Conservation (phyloP, 2,113 vertebrate genomes). For the Oncorhynchus tshawytscha region DNA sequence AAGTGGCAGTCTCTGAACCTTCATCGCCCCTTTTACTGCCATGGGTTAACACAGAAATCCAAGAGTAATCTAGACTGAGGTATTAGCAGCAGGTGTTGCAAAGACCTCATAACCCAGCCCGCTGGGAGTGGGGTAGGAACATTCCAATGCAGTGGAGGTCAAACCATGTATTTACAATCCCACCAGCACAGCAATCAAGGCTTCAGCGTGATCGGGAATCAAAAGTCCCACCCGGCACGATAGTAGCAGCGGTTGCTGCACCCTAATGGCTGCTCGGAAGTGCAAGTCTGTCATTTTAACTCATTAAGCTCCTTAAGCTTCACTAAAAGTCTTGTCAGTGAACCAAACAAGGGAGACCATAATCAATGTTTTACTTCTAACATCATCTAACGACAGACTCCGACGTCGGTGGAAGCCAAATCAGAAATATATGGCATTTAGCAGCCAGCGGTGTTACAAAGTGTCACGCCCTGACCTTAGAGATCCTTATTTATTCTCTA, state of each 20-base stretch:
- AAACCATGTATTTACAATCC: conserved; percentile 37
- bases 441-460: conserved; percentile 7
- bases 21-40: conserved; percentile 44
- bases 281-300: conserved; percentile 46
- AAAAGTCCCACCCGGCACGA: conserved; percentile 1
- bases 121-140: conserved; percentile 17
- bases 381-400: conserved; percentile 15
- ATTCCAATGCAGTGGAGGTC: conserved; percentile 38
- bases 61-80: conserved; percentile 33
- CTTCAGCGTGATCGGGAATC: conserved; percentile 27
- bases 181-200: conserved; percentile 34
- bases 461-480: too few species aligned
- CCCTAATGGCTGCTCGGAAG: conserved; percentile 6
- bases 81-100: conserved; percentile 44
- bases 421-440: conserved; percentile 40
- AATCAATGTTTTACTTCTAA: conserved; percentile 40
- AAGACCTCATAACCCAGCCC: conserved; percentile 56
- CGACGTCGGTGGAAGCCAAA: conserved; percentile 12
- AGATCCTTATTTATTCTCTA: too few species aligned
- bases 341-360: conserved; percentile 44
- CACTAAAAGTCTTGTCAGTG: conserved; percentile 39
- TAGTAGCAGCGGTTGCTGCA: conserved; percentile 3
- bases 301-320: conserved; percentile 55
- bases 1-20: conserved; percentile 35
- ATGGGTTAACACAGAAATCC: conserved; percentile 42